Evolutionary conservation across 2,113 vertebrate species (phyloP), one percentile per base, ranked within the genome.

Genomic region (Seriola rivoliana): DNA sequence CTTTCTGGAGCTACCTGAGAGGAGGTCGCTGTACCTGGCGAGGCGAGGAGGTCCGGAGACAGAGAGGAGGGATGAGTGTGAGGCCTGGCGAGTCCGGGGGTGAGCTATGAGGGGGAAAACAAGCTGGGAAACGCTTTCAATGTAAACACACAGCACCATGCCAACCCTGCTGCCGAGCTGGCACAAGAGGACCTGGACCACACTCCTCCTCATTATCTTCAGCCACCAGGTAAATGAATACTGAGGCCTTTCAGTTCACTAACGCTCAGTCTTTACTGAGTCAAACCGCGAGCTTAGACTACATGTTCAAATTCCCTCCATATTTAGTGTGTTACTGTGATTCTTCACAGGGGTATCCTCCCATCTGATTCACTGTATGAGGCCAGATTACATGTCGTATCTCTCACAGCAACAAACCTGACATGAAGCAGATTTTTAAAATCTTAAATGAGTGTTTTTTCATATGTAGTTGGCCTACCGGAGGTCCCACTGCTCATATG

Each of bases 131-230:
- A 36, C 58, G 52, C 3, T 80, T 77, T 81, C 55, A 71, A 89
- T 89, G 87, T 91, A 90, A 94, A 88, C 85, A 78, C 54, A 46
- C 70, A 79, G 83, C 78, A 68, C 74, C 75, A 94, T 94, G 94
- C 55, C 83, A 67, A 75, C 74, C 46, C 75, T 73, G 80, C 79
- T 84, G 69, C 80, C 80, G 32, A 29, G 60, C 60, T 82, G 88
- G 85, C 64, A 78, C 86, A 64, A 44, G 64, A 84, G 66, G 67
- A 88, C 60, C 58, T 46, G 80, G 74, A 69, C 73, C 23, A 46
- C 70, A 5, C 34, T 85, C 23, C 36, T 93, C 76, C 60, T 91
- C 1, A 21, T 63, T 1, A n/a, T 84, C 63, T 44, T 72, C 85
- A 67, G 34, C 58, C 63, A 85, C 2, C 91, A 93, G 93, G 95